phyloP scores from a whole-genome alignment of 2,797 vertebrate species.

The Halcyon smyrnensis region DNA sequence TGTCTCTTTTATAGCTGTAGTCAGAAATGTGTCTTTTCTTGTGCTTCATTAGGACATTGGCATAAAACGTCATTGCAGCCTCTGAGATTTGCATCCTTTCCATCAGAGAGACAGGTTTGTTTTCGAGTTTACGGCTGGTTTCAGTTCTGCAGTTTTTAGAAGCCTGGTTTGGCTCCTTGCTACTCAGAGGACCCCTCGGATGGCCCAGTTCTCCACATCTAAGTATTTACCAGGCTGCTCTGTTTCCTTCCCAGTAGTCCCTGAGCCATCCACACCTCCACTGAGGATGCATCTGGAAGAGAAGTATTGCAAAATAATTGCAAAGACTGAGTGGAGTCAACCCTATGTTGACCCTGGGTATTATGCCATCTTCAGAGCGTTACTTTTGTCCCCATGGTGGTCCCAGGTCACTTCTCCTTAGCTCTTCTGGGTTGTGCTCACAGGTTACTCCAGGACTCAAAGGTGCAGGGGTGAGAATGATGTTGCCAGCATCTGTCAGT shows the following conservation, averaged over 20 bases:
- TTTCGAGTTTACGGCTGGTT: neutral
- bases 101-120: neutral
- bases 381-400: neutral
- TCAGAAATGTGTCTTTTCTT: neutral
- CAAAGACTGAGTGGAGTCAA: neutral
- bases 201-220: neutral
- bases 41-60: conserved; percentile 15
- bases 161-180: neutral
- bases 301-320: neutral
- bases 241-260: neutral
- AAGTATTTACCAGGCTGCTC: neutral
- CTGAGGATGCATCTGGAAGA: neutral
- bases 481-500: neutral
- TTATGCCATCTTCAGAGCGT: neutral
- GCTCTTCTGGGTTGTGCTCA: neutral
- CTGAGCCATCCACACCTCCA: neutral
- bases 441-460: neutral
- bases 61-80: neutral
- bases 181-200: neutral
- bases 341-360: neutral
- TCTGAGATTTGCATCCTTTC: neutral
- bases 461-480: neutral
- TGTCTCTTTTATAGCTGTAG: neutral
- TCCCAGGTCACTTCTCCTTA: neutral
- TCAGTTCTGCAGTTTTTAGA: neutral